Evolutionary conservation across 2,888 invertebrate genomes (phyloP).

Genomic region (Hypselothyrea guttata): DNA sequence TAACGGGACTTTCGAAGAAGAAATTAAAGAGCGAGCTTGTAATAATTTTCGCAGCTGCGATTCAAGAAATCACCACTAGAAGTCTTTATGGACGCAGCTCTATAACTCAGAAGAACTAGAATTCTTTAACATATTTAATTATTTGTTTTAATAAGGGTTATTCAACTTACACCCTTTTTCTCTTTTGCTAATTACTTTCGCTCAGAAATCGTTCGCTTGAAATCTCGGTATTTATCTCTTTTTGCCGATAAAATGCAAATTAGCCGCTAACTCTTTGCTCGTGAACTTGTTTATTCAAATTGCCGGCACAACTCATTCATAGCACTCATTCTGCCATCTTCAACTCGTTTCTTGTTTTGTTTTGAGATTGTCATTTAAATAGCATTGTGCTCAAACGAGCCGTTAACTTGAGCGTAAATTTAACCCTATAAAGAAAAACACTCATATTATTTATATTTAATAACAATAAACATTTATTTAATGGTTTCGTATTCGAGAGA

Average conservation of each 20-base stretch:
- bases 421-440: constrained; percentile 49
- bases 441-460: constrained; percentile 17
- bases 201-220: constrained; percentile 33
- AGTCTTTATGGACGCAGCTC: too few species aligned
- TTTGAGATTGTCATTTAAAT: constrained; percentile 19
- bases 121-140: constrained; percentile 4
- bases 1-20: too few species aligned
- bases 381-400: constrained; percentile 31
- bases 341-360: constrained; percentile 26
- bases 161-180: too few species aligned
- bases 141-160: neutral
- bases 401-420: constrained; percentile 21
- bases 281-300: constrained; percentile 72
- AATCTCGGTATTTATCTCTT: constrained; percentile 33
- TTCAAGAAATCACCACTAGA: too few species aligned
- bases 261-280: constrained; percentile 57
- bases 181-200: constrained; percentile 60
- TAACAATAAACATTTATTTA: constrained; percentile 56
- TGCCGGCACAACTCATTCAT: constrained; percentile 41
- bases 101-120: constrained; percentile 1
- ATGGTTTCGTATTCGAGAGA: constrained; percentile 68
- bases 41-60: too few species aligned
- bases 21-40: too few species aligned
- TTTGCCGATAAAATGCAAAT: constrained; percentile 55
- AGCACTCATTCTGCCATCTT: constrained; percentile 9